phyloP scores from a whole-genome alignment of 1,140 invertebrate genomes.

The Apis laboriosa region DNA sequence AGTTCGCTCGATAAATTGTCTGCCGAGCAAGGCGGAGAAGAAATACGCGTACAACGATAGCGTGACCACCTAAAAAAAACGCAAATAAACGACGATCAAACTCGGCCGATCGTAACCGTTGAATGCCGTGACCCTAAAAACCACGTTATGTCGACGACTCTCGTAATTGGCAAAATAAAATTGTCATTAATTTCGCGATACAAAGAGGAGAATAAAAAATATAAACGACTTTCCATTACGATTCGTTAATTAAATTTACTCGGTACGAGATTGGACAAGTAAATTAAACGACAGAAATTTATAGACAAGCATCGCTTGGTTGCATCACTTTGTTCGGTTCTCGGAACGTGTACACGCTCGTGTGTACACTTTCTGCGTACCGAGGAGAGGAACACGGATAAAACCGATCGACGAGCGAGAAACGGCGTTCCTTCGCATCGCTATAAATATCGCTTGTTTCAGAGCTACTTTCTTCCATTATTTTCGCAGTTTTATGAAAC shows the following conservation, averaged over 20 bases:
- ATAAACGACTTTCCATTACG: not conserved
- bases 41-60: conserved; percentile 95
- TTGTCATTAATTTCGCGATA: not conserved
- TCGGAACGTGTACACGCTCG: conserved; percentile 1
- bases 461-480: not conserved
- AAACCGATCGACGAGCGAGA: conserved; percentile 16
- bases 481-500: not conserved
- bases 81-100: conserved; percentile 29
- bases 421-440: not conserved
- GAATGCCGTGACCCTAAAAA: not conserved
- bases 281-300: conserved; percentile 22
- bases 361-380: conserved; percentile 16
- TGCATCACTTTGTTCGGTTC: conserved; percentile 26
- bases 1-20: conserved; percentile 86
- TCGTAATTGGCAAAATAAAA: not conserved
- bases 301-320: not conserved
- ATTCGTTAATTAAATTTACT: conserved; percentile 5
- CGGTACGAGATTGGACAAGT: not conserved
- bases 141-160: not conserved
- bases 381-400: not conserved
- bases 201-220: not conserved
- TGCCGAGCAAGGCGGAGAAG: conserved; percentile 91
- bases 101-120: not conserved
- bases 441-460: not conserved
- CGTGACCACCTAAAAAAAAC: conserved; percentile 91